Conservation (phyloP, 1,140 invertebrate species). For the Anadara kagoshimensis region DNA sequence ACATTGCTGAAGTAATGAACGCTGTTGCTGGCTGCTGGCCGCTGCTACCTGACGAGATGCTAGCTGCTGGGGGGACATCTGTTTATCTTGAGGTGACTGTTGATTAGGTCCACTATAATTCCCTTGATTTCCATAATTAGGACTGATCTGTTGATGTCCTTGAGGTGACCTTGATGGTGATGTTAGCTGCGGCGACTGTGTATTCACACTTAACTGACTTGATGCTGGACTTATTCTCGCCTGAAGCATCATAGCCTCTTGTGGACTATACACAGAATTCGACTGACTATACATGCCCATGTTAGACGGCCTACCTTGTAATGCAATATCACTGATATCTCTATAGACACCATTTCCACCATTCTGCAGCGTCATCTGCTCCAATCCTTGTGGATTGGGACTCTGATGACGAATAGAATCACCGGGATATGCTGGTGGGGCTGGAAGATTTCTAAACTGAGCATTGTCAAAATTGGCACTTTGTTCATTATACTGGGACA, state of each 20-base stretch:
- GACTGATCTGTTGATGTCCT: constrained; percentile 50
- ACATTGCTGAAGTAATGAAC: constrained; percentile 53
- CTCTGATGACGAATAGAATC: constrained; percentile 39
- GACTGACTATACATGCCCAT: constrained; percentile 17
- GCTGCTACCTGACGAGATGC: constrained; percentile 33
- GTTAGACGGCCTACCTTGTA: constrained; percentile 26
- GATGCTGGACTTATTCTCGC: constrained; percentile 23
- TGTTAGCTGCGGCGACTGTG: constrained; percentile 44
- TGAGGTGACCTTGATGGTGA: constrained; percentile 55
- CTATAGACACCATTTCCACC: constrained; percentile 18
- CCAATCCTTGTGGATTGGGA: constrained; percentile 34
- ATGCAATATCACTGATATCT: constrained; percentile 30
- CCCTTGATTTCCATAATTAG: constrained; percentile 39
- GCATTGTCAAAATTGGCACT: constrained; percentile 42
- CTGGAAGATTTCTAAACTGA: constrained; percentile 45
- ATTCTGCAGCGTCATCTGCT: constrained; percentile 28
- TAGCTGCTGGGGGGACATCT: constrained; percentile 43
- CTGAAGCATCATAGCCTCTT: constrained; percentile 34
- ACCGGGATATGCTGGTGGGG: constrained; percentile 51
- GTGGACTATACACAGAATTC: constrained; percentile 43
- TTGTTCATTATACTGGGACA: constrained; percentile 38
- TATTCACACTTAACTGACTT: constrained; percentile 37
- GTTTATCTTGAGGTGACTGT: constrained; percentile 43
- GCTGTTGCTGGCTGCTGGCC: constrained; percentile 21
- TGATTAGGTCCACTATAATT: constrained; percentile 12